phyloP scores from a whole-genome alignment of 2,888 invertebrate species.

The Caenorhabditis wallacei region DNA sequence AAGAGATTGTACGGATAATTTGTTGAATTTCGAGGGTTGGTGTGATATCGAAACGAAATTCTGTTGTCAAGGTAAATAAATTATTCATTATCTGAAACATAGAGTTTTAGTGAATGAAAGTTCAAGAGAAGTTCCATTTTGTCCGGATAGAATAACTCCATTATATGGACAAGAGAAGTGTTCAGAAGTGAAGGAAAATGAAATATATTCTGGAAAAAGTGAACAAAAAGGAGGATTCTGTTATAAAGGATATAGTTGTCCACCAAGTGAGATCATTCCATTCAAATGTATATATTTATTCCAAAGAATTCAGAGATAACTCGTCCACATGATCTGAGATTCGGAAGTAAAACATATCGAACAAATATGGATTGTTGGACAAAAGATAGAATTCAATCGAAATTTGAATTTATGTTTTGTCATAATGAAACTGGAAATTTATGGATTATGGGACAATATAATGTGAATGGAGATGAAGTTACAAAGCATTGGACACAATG shows the following conservation, averaged over 20 bases:
- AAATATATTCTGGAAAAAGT: slow-evolving; percentile 47
- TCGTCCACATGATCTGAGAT: not conserved
- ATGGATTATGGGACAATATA: slow-evolving; percentile 46
- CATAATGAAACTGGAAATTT: slow-evolving; percentile 45
- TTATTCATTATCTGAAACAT: not conserved
- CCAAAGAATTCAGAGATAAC: slow-evolving; percentile 33
- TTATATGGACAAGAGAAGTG: slow-evolving; percentile 51
- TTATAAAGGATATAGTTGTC: slow-evolving; percentile 53
- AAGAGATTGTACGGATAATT: slow-evolving; percentile 22
- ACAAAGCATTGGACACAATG: slow-evolving; percentile 48
- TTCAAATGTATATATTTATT: not conserved
- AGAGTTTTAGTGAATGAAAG: slow-evolving; percentile 1
- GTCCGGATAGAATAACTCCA: slow-evolving; percentile 50
- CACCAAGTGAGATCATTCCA: slow-evolving; percentile 10
- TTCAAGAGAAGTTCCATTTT: slow-evolving; percentile 1
- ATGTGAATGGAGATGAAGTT: slow-evolving; percentile 56
- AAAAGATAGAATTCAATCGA: not conserved
- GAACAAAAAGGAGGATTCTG: slow-evolving; percentile 41
- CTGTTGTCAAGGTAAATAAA: slow-evolving; percentile 19
- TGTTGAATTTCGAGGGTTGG: slow-evolving; percentile 25
- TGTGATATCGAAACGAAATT: slow-evolving; percentile 46
- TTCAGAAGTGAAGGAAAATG: not conserved
- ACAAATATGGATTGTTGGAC: slow-evolving; percentile 40
- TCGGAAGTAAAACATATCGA: slow-evolving; percentile 36
- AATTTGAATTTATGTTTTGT: slow-evolving; percentile 49